Evolutionary conservation across 2,113 vertebrate genomes (phyloP), one percentile per base, ranked within the genome.

Genomic region (Alaudala cheleensis): DNA sequence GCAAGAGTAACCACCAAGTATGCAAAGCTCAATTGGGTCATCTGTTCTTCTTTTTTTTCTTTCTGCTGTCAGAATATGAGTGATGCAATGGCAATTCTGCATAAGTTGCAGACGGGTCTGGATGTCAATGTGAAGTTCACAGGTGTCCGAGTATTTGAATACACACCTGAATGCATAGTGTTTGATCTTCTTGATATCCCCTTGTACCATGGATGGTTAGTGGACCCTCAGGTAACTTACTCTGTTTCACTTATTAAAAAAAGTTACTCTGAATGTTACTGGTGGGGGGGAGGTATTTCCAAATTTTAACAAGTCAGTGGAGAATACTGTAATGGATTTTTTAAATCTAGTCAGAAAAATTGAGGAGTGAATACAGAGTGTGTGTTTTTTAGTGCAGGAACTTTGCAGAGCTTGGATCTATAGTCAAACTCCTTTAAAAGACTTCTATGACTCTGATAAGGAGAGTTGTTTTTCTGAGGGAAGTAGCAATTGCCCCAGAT

Each of bases 141-240:
- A 12, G 99, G 99, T 25, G 99, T 99, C 51, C 97, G 99, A 51
- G 99, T 99, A 4, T 99, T 99, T 80, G 99, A 99, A 92, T 99
- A 99, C 97, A 99, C 99, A 14, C 99, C 99, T 6, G 99, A 99
- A 95, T 99, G 99, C 98, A 99, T 99, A 31, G 99, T 99, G 71
- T 99, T 99, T 90, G 99, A 99, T 97, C 98, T 99, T 93, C 99
- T 99, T 23, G 99, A 99, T 97, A 99, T 99, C 96, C 99, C 99
- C 23, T 98, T 99, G 70, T 99, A 99, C 96, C 99, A 99, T 42
- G 99, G 99, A 87, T 99, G 99, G 99, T 97, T 99, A 95, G 99
- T 99, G 58, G 99, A 99, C 92, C 99, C 99, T 82, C 99, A 99
- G 99, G 99, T 99, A 96, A 98, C 81, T 83, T 74, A 97, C 0